Evolutionary conservation across 2,888 invertebrate genomes (phyloP), one percentile per base, ranked within the genome.

Genomic region (Caenorhabditis sp.): DNA sequence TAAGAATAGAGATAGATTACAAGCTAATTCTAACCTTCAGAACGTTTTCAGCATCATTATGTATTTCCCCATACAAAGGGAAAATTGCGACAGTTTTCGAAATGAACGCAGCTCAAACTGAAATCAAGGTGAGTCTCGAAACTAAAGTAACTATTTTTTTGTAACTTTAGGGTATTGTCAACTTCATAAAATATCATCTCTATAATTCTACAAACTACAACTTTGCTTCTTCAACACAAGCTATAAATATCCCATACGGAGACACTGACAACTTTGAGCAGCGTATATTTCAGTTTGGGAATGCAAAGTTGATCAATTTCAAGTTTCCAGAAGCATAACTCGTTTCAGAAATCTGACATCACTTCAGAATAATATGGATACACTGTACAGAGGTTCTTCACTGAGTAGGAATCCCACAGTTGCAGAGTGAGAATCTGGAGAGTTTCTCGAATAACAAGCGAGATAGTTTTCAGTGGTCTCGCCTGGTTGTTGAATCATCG

Each of bases 11-110:
- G n/a, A n/a, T n/a, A n/a, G n/a, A n/a, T n/a, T n/a, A n/a, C n/a
- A n/a, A 38, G 12, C 38, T 38, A 12, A 38, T 38, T 38, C 31
- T 6, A 19, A 66, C 0, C 19, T 28, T 16, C 58, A 38, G 38
- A 38, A 2, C 12, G 12, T 38, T 38, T 38, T 38, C n/a, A n/a
- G n/a, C n/a, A n/a, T n/a, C 54, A 12, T 16, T 44, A 16, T 64
- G 72, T 22, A 35, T 14, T 0, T 16, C 61, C 0, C 61, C 77
- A 0, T 80, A 69, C 68, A 49, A n/a, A 8, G 80, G 80, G 41
- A 58, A 51, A 10, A 72, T 80, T 14, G 73, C 80, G 7, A 59
- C 68, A 1, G 68, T 69, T 6, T 73, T 68, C 26, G 80, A 80
- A n/a, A 19, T 61, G 64, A 72, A 64, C 22, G 22, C 54, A 8